Conservation (phyloP, 1,140 invertebrate species). For the Lepidurus packardi region DNA sequence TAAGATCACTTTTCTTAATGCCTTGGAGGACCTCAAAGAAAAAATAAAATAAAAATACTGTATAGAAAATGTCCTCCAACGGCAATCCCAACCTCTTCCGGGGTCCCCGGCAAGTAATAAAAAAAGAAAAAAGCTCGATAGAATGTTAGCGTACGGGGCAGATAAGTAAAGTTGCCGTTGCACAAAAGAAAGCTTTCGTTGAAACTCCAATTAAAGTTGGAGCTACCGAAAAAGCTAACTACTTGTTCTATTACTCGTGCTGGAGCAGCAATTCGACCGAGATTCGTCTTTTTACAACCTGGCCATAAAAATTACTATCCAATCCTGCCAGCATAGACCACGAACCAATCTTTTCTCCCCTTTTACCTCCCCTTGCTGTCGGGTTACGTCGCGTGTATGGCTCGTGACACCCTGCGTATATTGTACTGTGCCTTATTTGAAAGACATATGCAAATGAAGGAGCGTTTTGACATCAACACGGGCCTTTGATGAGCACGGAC, state of each 20-base stretch:
- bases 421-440: neutral
- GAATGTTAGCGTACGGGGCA: neutral
- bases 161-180: neutral
- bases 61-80: neutral
- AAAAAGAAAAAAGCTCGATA: neutral
- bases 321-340: neutral
- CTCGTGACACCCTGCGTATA: neutral
- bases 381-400: neutral
- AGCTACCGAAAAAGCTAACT: neutral
- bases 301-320: conserved; percentile 16
- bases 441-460: conserved; percentile 7
- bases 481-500: no score
- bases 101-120: neutral
- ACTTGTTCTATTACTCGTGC: neutral
- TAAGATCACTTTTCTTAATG: no score
- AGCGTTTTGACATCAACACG: neutral
- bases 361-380: neutral
- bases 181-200: neutral
- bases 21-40: no score
- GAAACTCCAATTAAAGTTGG: neutral
- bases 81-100: no score
- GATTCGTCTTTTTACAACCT: conserved; percentile 11
- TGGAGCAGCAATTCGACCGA: neutral
- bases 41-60: neutral
- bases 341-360: neutral